A percentile compares a stretch with the other conserved stretches of the same genome.
These are phyloP conservation scores for Drosophila pseudotakahashii DNA, from an alignment of 2,888 invertebrate species.

Conservation along the genomic window DNA sequence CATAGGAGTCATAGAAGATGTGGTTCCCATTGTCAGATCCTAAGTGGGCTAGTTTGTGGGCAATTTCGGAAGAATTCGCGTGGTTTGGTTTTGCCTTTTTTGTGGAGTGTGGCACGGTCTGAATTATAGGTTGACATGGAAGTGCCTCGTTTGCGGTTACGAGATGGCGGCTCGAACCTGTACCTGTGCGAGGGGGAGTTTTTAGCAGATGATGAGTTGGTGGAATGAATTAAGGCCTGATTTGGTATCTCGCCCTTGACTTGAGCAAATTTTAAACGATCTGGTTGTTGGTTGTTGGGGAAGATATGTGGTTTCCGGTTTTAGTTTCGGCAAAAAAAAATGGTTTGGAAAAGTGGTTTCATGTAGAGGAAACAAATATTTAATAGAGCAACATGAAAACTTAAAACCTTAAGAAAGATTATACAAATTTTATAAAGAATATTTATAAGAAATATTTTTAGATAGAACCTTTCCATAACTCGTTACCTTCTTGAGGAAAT, in stretches of 20 bases:
- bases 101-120: conserved; percentile 35
- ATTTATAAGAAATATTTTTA: too few relatives aligned
- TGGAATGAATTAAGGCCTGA: conserved; percentile 30
- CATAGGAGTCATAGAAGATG: conserved; percentile 15
- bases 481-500: not conserved
- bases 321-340: not conserved
- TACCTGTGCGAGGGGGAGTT: not conserved
- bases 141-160: conserved; percentile 65
- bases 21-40: conserved; percentile 46
- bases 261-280: conserved; percentile 27
- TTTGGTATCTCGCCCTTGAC: conserved; percentile 22
- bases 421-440: too few relatives aligned
- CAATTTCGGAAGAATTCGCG: conserved; percentile 71
- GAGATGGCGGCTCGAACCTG: not conserved
- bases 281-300: conserved; percentile 7
- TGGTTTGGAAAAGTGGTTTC: not conserved
- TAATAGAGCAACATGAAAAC: not conserved
- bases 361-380: not conserved
- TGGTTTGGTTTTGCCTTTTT: conserved; percentile 45
- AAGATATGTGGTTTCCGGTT: conserved; percentile 32
- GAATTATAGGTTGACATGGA: conserved; percentile 67
- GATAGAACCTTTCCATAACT: not conserved
- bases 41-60: conserved; percentile 74
- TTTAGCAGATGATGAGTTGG: conserved; percentile 37
- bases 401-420: not conserved